A percentile compares a stretch with the other conserved stretches of the same genome.
phyloP scores from a whole-genome alignment of 1,140 invertebrate genomes.

The Cherax destructor region DNA sequence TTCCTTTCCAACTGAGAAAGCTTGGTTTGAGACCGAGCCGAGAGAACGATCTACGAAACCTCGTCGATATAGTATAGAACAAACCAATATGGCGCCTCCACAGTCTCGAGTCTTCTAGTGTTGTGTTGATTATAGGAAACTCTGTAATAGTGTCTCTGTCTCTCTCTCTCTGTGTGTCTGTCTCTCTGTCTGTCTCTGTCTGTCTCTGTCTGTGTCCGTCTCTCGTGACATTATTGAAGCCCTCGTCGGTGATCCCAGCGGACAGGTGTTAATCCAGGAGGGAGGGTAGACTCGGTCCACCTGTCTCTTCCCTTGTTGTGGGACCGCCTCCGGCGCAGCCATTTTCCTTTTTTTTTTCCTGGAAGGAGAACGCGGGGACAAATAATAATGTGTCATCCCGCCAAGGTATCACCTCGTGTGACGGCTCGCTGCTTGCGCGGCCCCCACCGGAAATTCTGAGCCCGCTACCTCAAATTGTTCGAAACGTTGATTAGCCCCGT shows the following conservation, averaged over 20 bases:
- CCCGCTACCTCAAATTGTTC: constrained; percentile 53
- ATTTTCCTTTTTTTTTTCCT: neutral
- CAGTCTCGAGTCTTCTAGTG: no score
- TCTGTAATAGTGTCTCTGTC: no score
- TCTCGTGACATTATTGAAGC: neutral
- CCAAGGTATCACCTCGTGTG: neutral
- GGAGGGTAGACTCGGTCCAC: constrained; percentile 21
- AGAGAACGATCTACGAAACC: no score
- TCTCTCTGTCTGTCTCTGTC: no score
- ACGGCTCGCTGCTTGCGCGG: neutral
- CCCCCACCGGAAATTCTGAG: constrained; percentile 51
- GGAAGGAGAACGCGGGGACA: neutral
- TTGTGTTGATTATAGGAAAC: no score
- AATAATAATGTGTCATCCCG: constrained; percentile 2
- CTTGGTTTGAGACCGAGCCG: no score
- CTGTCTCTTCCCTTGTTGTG: constrained; percentile 33
- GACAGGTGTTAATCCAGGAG: constrained; percentile 54
- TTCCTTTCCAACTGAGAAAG: no score
- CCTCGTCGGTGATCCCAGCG: neutral
- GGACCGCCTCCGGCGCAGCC: neutral
- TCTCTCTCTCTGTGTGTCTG: no score
- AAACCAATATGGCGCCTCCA: no score
- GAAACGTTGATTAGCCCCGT: constrained; percentile 50
- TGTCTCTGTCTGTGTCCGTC: neutral
- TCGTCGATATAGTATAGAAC: no score